These are phyloP conservation scores for Notocelia uddmanniana DNA, from an alignment of 2,888 invertebrate species.

Conservation along the genomic window DNA sequence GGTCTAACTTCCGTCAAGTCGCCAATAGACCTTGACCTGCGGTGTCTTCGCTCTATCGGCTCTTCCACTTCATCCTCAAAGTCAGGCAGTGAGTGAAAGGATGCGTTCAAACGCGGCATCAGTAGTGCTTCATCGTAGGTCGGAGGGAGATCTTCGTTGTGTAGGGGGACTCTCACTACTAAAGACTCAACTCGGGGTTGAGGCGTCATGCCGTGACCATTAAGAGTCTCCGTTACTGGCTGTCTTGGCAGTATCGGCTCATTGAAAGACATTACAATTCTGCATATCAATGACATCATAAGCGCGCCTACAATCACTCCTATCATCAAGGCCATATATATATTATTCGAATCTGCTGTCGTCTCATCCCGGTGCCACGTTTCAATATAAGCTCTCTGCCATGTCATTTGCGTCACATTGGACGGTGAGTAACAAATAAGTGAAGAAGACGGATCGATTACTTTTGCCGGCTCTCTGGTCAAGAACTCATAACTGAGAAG, in stretches of 20 bases:
- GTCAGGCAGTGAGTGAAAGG: slow-evolving; percentile 85
- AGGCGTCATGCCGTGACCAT: slow-evolving; percentile 61
- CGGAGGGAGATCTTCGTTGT: slow-evolving; percentile 85
- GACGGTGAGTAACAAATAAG: slow-evolving; percentile 89
- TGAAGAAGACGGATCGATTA: slow-evolving; percentile 67
- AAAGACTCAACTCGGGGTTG: slow-evolving; percentile 67
- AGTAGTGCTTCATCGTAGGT: slow-evolving; percentile 91
- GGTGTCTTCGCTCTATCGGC: slow-evolving; percentile 58
- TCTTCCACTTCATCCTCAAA: slow-evolving; percentile 75
- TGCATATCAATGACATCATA: slow-evolving; percentile 85
- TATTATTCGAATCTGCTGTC: slow-evolving; percentile 78
- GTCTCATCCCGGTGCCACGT: slow-evolving; percentile 85
- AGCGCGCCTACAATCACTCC: slow-evolving; percentile 83
- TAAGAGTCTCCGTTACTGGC: slow-evolving; percentile 67
- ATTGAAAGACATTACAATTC: slow-evolving; percentile 79
- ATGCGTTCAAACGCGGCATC: slow-evolving; percentile 89
- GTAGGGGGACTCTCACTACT: slow-evolving; percentile 69
- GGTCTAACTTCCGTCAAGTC: slow-evolving; percentile 74
- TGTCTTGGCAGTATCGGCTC: slow-evolving; percentile 65
- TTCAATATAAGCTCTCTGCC: slow-evolving; percentile 89
- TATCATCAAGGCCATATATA: slow-evolving; percentile 84
- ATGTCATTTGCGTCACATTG: slow-evolving; percentile 87
- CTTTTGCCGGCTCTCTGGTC: slow-evolving; percentile 83
- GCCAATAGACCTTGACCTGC: slow-evolving; percentile 80
- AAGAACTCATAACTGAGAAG: slow-evolving; percentile 87